A percentile compares a stretch with the other conserved stretches of the same genome.
phyloP scores from a whole-genome alignment of 2,888 invertebrate genomes.

The Rhopalosiphum nymphaeae region DNA sequence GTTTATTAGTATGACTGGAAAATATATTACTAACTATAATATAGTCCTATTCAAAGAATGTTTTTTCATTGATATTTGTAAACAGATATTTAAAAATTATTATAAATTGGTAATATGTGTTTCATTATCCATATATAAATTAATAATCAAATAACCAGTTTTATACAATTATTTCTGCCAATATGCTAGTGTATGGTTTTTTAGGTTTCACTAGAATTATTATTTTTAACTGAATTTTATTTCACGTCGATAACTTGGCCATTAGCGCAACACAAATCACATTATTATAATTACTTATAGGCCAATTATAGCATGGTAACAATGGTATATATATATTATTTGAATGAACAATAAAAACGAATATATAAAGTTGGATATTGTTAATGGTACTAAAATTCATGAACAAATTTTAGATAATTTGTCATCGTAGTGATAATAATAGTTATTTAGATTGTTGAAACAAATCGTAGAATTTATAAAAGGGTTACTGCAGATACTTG shows the following conservation, averaged over 20 bases:
- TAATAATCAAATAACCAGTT: neutral
- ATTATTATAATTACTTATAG: neutral
- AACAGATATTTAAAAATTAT: neutral
- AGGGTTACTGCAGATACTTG: too few species aligned
- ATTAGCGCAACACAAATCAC: neutral
- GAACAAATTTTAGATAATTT: neutral
- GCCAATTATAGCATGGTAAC: neutral
- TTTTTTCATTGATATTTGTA: neutral
- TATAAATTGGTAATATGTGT: neutral
- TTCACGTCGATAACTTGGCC: neutral
- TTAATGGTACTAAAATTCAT: neutral
- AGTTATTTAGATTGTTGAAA: neutral
- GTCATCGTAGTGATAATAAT: neutral
- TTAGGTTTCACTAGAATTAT: neutral
- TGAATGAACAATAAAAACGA: neutral
- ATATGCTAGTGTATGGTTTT: neutral
- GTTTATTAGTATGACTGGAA: neutral
- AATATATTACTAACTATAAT: neutral
- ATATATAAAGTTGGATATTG: neutral
- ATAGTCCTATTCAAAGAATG: neutral
- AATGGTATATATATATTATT: neutral
- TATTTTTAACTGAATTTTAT: neutral
- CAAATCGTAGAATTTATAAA: neutral
- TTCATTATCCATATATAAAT: neutral
- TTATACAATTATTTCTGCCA: neutral